Evolutionary conservation across 1,140 invertebrate species (phyloP).

Genomic region (Eumeta japonica): DNA sequence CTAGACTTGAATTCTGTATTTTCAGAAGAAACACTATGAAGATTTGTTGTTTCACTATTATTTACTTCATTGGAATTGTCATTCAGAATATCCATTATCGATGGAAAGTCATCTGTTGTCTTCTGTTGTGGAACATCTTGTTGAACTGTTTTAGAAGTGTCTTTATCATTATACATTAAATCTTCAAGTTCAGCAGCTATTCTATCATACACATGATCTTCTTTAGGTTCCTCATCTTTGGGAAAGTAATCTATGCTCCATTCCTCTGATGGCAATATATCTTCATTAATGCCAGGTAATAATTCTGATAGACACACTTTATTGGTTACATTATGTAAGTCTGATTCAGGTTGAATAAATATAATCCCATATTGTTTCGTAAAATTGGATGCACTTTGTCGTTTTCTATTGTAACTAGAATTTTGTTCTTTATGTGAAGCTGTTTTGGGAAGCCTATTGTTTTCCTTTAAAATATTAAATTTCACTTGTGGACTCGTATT

Average conservation of each 20-base stretch:
- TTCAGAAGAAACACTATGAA: constrained; percentile 25
- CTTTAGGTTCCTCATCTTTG: constrained; percentile 35
- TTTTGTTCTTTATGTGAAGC: constrained; percentile 24
- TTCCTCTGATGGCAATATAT: constrained; percentile 40
- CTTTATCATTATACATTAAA: constrained; percentile 47
- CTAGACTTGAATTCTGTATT: constrained; percentile 30
- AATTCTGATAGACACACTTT: constrained; percentile 31
- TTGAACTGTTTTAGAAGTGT: constrained; percentile 10
- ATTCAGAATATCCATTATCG: constrained; percentile 56
- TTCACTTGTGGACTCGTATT: constrained; percentile 7
- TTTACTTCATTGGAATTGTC: constrained; percentile 29
- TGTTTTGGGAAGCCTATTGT: constrained; percentile 33
- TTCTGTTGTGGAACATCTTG: constrained; percentile 19
- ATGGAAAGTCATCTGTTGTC: constrained; percentile 53
- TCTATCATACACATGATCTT: constrained; percentile 52
- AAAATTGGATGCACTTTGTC: constrained; percentile 6
- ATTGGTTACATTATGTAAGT: constrained; percentile 19
- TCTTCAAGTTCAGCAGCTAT: constrained; percentile 54
- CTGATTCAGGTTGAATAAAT: constrained; percentile 34
- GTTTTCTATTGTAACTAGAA: constrained; percentile 12
- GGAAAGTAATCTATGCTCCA: constrained; percentile 53
- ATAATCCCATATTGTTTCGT: constrained; percentile 44
- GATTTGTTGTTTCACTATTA: constrained; percentile 24
- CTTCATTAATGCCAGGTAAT: constrained; percentile 34
- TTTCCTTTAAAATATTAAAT: constrained; percentile 42